phyloP scores from a whole-genome alignment of 2,888 invertebrate species.

The Andrena praecox region DNA sequence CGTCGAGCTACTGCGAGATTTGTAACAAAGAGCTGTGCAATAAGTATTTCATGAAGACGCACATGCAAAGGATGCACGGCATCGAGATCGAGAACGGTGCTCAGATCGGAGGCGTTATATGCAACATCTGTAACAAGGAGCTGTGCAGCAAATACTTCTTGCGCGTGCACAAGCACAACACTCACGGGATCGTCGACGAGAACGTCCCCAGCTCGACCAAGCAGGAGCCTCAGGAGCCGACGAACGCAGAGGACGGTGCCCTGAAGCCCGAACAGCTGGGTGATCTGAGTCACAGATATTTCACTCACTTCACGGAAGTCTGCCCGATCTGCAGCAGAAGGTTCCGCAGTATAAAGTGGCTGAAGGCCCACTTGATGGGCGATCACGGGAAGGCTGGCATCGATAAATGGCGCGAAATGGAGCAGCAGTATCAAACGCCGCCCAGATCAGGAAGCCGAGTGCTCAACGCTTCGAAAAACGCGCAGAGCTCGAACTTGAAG shows the following conservation, averaged over 20 bases:
- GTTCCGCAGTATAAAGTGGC: slow-evolving; percentile 94
- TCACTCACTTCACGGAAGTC: slow-evolving; percentile 90
- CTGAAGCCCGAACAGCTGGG: slow-evolving; percentile 87
- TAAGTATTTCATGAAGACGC: slow-evolving; percentile 99
- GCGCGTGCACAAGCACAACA: slow-evolving; percentile 98
- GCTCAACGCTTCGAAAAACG: slow-evolving; percentile 61
- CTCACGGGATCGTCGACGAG: slow-evolving; percentile 97
- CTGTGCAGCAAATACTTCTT: slow-evolving; percentile 99
- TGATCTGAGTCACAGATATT: slow-evolving; percentile 88
- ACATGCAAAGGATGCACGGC: slow-evolving; percentile 99
- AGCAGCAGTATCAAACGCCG: slow-evolving; percentile 85
- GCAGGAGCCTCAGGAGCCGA: slow-evolving; percentile 77
- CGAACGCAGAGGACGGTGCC: slow-evolving; percentile 83
- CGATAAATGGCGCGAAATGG: slow-evolving; percentile 88
- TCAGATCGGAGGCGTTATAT: slow-evolving; percentile 96
- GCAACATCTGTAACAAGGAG: slow-evolving; percentile 99
- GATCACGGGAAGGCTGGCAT: slow-evolving; percentile 92
- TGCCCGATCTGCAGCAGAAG: slow-evolving; percentile 95
- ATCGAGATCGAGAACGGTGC: slow-evolving; percentile 97
- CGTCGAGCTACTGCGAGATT: slow-evolving; percentile 97
- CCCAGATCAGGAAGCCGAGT: slow-evolving; percentile 84
- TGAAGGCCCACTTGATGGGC: slow-evolving; percentile 93
- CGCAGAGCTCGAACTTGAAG: slow-evolving; percentile 86
- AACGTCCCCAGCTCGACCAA: slow-evolving; percentile 85
- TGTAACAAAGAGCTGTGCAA: slow-evolving; percentile 99